Percentiles rank a stretch among this genome's conserved stretches.
phyloP scores from a whole-genome alignment of 2,888 invertebrate genomes.

The Sinopyrophorus schimmeli region DNA sequence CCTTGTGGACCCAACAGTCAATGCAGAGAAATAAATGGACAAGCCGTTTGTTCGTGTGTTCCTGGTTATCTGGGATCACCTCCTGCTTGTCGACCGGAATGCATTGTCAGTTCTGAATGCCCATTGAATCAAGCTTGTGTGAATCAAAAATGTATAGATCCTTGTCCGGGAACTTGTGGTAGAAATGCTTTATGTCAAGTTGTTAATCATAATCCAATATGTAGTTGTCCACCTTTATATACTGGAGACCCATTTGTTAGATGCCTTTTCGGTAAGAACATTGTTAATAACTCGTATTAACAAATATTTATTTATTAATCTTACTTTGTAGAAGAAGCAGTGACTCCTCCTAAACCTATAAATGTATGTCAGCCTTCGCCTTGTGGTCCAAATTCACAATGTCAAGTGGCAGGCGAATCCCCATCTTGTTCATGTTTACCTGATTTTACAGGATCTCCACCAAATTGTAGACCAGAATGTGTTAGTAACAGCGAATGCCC shows the following conservation, averaged over 20 bases:
- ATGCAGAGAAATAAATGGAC: conserved; percentile 57
- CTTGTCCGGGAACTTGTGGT: conserved; percentile 72
- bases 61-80: conserved; percentile 73
- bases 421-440: conserved; percentile 60
- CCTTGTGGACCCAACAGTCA: conserved; percentile 67
- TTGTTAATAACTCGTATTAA: not conserved
- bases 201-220: conserved; percentile 73
- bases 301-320: not conserved
- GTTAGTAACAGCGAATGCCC: conserved; percentile 72
- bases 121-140: conserved; percentile 66
- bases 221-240: conserved; percentile 67
- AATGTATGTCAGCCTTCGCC: conserved; percentile 58
- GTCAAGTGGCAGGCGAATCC: conserved; percentile 54
- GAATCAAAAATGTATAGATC: conserved; percentile 69
- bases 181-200: conserved; percentile 71
- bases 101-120: conserved; percentile 71
- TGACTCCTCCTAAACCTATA: conserved; percentile 37
- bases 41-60: conserved; percentile 68
- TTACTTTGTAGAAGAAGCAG: conserved; percentile 19
- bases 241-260: conserved; percentile 73
- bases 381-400: conserved; percentile 57
- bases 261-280: conserved; percentile 52
- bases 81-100: conserved; percentile 68
- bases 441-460: conserved; percentile 56
- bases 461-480: conserved; percentile 68